phyloP scores from a whole-genome alignment of 2,797 vertebrate species.

The Galagoides demidoff region DNA sequence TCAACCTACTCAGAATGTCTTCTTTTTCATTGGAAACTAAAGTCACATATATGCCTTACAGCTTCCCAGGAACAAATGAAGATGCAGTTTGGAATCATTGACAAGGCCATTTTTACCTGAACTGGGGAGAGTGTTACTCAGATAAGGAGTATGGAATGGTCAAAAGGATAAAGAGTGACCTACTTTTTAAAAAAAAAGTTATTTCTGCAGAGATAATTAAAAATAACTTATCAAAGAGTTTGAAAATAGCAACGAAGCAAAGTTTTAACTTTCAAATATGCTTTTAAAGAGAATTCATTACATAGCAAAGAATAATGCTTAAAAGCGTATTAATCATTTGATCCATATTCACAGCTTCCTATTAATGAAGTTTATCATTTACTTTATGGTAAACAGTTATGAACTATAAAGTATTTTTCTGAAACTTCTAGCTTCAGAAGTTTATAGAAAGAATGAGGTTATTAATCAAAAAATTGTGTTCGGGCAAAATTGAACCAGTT shows the following conservation, averaged over 20 bases:
- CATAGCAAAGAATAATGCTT: background rate
- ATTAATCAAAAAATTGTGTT: background rate
- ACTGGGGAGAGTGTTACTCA: background rate
- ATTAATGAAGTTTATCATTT: background rate
- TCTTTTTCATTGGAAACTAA: background rate
- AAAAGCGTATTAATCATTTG: background rate
- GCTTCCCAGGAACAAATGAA: background rate
- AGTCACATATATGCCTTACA: background rate
- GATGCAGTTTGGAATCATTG: background rate
- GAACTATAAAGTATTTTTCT: background rate
- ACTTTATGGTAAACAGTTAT: background rate
- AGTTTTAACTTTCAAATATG: background rate
- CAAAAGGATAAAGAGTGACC: background rate
- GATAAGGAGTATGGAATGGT: background rate
- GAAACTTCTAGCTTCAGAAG: background rate
- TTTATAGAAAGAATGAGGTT: background rate
- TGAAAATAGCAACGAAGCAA: background rate
- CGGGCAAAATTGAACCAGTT: background rate
- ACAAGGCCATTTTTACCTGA: background rate
- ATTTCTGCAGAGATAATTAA: background rate
- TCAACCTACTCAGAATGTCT: conserved; percentile 19
- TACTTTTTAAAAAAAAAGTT: background rate
- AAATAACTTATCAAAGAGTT: background rate
- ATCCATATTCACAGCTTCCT: background rate
- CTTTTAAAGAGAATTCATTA: background rate